Base-by-base conservation (phyloP, 2,888 invertebrate genomes). In the Andrena praecox region DNA sequence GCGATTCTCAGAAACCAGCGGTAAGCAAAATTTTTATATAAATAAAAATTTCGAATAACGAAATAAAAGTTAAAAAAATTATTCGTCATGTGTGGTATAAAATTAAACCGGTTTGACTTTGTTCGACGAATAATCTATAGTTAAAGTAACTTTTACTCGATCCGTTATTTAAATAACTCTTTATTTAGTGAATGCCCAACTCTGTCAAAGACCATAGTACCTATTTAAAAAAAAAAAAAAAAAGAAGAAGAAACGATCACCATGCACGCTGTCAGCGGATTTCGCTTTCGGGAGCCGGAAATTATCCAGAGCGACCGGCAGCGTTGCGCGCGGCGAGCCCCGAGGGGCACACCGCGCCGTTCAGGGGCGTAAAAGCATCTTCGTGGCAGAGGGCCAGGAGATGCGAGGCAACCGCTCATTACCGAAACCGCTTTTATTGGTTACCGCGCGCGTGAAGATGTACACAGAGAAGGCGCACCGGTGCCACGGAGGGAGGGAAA, bases 401-500 rank as follows among this genome's bases (percentile, higher is more conserved):
- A 87, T 88, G 84, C 85, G 78, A 80, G 70, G 86, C 85, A 88
- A 88, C 88, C 85, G 81, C 80, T 88, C 85, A 85, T 91, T 91
- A 91, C 88, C 91, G 87, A 91, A 91, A 91, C 89, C 89, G 88
- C 89, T 89, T 90, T 90, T 89, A 91, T 91, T 89, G 91, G 91
- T 88, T 87, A 89, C 85, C 85, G 89, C 89, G 91, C 89, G 91
- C 89, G 91, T 87, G 90, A 91, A 90, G 89, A 88, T 87, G 86
- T 87, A 85, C 85, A 84, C 84, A 89, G 83, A 59, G 48, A 24
- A 48, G 20, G 56, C 20, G 73, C 78, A 80, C 66, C 75, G 77
- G 64, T 72, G 84, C 84, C 74, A 82, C 67, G 87, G 54, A 60
- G 80, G 66, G 81, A 83, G 82, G 86, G 87, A 88, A 89, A 87